Evolutionary conservation across 2,888 invertebrate species (phyloP).

Genomic region (Coecobrya sp.): DNA sequence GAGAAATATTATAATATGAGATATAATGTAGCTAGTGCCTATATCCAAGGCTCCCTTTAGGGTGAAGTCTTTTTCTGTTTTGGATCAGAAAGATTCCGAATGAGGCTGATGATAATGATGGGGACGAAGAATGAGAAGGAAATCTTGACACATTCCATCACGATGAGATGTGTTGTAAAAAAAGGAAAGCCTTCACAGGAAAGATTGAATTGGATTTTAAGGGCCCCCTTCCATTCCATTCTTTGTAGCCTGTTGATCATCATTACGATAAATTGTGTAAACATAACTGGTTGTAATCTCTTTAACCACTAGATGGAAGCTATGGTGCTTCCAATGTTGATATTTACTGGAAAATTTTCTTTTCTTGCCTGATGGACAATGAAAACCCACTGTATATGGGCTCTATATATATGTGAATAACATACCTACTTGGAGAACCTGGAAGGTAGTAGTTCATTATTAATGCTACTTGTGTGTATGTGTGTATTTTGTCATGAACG

Average conservation of each 20-base stretch:
- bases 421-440: not conserved
- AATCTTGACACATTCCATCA: conserved; percentile 71
- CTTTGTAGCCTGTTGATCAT: conserved; percentile 34
- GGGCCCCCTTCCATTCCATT: not conserved
- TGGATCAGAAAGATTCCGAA: conserved; percentile 22
- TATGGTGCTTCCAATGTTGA: not conserved
- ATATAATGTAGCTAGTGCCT: not conserved
- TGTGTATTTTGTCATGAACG: not conserved
- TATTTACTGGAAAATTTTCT: not conserved
- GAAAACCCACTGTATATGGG: too few relatives aligned
- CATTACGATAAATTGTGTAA: not conserved
- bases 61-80: conserved; percentile 45
- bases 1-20: not conserved
- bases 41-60: conserved; percentile 48
- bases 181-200: not conserved
- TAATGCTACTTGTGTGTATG: not conserved
- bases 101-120: conserved; percentile 9
- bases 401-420: too few relatives aligned
- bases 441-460: conserved; percentile 10
- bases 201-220: conserved; percentile 32
- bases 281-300: not conserved
- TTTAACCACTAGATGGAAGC: conserved; percentile 15
- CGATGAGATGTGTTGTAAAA: not conserved
- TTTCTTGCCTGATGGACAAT: not conserved
- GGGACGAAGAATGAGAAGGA: conserved; percentile 14